Evolutionary conservation across 2,888 invertebrate species (phyloP), one percentile per base, ranked within the genome.

Genomic region (Lucinisca nassula): DNA sequence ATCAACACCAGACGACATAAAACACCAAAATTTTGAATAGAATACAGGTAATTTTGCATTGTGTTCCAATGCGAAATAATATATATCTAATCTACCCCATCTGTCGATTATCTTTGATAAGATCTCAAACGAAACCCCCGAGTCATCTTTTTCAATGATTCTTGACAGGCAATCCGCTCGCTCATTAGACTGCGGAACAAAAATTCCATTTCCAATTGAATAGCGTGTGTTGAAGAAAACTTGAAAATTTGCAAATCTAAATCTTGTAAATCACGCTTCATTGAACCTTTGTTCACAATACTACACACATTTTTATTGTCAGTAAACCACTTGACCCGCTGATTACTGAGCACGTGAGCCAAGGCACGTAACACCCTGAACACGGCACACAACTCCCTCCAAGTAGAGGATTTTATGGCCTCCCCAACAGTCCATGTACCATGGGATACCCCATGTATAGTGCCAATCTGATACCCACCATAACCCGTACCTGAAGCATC

Each of bases 21-120:
- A 21, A 79, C 76, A 61, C 86, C 86, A 89, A 82, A 84, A 86
- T 55, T 83, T 70, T 14, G 76, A 77, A 81, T 86, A 91, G 84
- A 88, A 89, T 17, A 73, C 27, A 0, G 72, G 45, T 14, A 84
- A 73, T 67, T 89, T 89, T 10, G 73, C 72, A 81, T 88, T 89
- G 45, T 84, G 70, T 30, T 81, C 75, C 4, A 76, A 84, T 1
- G 89, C 91, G 55, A 91, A 89, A 61, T 32, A 88, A 79, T 85
- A 84, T 12, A 86, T 40, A 35, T 90, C 86, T 45, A 79, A 77
- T 2, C 45, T 40, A 21, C 86, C 87, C 90, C 82, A 87, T 55
- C 70, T 32, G 67, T 51, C 14, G 12, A 27, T 27, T 38, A 84
- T 55, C 73, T 72, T 61, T 32, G 14, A 24, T 58, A 79, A 45